Percentiles rank a stretch among this genome's conserved stretches.
Evolutionary conservation across 2,888 invertebrate genomes (phyloP).

Genomic region (Amblyjoppa fuscipennis): DNA sequence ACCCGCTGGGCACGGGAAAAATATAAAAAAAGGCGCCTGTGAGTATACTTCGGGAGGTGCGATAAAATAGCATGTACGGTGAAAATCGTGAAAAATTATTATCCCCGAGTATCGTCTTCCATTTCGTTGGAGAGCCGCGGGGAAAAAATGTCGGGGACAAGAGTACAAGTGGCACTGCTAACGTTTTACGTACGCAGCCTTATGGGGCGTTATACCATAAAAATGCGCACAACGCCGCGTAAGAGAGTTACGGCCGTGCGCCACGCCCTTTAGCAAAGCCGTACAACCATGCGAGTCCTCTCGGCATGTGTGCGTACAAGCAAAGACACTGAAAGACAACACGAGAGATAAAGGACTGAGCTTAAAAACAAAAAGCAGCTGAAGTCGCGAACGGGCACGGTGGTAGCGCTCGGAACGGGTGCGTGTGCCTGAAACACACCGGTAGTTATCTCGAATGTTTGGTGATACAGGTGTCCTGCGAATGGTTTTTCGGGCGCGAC

Average conservation of each 20-base stretch:
- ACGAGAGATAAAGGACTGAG: constrained; percentile 22
- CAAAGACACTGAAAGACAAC: constrained; percentile 20
- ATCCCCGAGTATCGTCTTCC: constrained; percentile 1
- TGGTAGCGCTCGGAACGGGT: not conserved
- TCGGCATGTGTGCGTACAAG: constrained; percentile 30
- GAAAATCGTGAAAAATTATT: constrained; percentile 42
- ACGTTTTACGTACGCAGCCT: constrained; percentile 40
- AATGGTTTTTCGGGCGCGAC: constrained; percentile 58
- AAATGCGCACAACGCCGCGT: constrained; percentile 45
- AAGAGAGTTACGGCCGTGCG: constrained; percentile 58
- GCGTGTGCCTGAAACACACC: constrained; percentile 43
- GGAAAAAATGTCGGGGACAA: not conserved
- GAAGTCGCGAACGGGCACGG: constrained; percentile 6
- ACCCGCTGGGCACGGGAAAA: not conserved
- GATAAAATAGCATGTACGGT: constrained; percentile 9
- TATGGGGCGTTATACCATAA: constrained; percentile 41
- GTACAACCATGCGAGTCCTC: constrained; percentile 31
- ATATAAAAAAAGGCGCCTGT: not conserved
- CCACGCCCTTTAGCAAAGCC: constrained; percentile 62
- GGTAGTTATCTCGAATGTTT: constrained; percentile 58
- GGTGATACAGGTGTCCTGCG: constrained; percentile 56
- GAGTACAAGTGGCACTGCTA: constrained; percentile 1
- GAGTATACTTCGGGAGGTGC: not conserved
- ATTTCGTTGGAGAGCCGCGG: not conserved
- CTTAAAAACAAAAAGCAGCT: constrained; percentile 12